Conservation (phyloP, 2,797 vertebrate genomes). For the Scomberomorus guttatus region DNA sequence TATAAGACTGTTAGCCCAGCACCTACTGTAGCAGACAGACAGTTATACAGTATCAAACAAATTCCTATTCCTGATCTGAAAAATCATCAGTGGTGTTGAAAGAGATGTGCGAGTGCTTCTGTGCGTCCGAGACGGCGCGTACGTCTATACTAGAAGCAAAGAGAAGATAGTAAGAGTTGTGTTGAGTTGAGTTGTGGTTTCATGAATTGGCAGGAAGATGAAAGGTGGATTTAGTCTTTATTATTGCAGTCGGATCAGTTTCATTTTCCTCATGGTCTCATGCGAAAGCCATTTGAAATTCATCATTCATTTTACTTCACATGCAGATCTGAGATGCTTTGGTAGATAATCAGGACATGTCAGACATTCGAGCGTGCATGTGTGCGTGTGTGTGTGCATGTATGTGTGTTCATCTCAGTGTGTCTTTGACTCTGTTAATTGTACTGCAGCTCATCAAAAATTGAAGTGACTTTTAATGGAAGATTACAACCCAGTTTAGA, state of each 20-base stretch:
- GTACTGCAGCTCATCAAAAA: slow-evolving; percentile 58
- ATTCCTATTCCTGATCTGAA: slow-evolving; percentile 49
- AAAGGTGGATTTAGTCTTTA: slow-evolving; percentile 22
- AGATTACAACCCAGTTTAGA: slow-evolving; percentile 56
- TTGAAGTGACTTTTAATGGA: slow-evolving; percentile 51
- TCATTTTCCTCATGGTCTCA: slow-evolving; percentile 63
- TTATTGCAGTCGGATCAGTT: slow-evolving; percentile 53
- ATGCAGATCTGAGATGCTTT: slow-evolving; percentile 46
- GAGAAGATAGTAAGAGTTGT: not conserved
- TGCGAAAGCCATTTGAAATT: slow-evolving; percentile 51
- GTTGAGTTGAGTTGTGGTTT: no score
- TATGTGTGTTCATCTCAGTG: slow-evolving; percentile 17
- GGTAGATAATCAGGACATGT: slow-evolving; percentile 42
- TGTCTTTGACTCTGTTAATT: slow-evolving; percentile 51
- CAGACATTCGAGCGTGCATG: slow-evolving; percentile 9
- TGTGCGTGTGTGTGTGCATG: slow-evolving; percentile 6
- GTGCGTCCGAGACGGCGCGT: slow-evolving; percentile 25
- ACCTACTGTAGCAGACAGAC: slow-evolving; percentile 39
- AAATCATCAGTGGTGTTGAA: slow-evolving; percentile 54
- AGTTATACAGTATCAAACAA: slow-evolving; percentile 46
- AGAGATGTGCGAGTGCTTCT: slow-evolving; percentile 33
- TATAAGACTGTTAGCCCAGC: slow-evolving; percentile 53
- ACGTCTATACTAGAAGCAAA: not conserved
- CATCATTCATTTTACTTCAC: slow-evolving; percentile 49
- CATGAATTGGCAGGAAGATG: slow-evolving; percentile 4